Evolutionary conservation across 2,113 vertebrate genomes (phyloP).

Genomic region (Fulica atra): DNA sequence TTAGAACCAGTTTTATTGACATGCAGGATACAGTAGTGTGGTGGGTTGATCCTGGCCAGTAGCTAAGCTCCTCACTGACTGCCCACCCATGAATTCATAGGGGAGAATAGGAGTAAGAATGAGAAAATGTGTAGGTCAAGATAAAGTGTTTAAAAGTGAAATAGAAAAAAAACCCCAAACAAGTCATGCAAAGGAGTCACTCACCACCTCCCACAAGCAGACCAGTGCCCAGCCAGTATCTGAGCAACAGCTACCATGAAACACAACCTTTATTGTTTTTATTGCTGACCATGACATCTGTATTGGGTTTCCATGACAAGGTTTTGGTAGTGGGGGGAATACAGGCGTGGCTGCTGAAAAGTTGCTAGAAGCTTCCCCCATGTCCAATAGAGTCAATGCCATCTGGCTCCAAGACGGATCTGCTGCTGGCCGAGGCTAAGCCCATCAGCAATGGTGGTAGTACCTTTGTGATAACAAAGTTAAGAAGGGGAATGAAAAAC

Average conservation of each 20-base stretch:
- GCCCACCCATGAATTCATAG: fast-evolving
- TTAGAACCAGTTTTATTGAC: background rate
- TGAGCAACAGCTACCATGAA: background rate
- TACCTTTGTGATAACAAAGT: too few species aligned
- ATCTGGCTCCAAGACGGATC: too few species aligned
- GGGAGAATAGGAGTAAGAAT: background rate
- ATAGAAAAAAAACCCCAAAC: background rate
- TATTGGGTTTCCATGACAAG: too few species aligned
- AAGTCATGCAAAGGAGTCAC: background rate
- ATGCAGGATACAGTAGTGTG: background rate
- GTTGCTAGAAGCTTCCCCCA: too few species aligned
- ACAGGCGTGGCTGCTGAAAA: too few species aligned
- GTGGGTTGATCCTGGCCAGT: background rate
- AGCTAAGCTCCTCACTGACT: background rate
- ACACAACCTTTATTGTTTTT: background rate
- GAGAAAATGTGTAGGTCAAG: background rate
- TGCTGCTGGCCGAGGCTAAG: too few species aligned
- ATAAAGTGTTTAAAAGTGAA: background rate
- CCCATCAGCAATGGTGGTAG: too few species aligned
- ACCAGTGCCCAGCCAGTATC: background rate
- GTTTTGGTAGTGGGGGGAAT: too few species aligned
- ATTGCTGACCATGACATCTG: background rate
- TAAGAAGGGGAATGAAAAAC: too few species aligned
- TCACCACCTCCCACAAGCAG: background rate
- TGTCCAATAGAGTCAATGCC: too few species aligned